These are phyloP conservation scores for Neogobius melanostomus DNA, from an alignment of 2,113 vertebrate species.

Conservation along the genomic window DNA sequence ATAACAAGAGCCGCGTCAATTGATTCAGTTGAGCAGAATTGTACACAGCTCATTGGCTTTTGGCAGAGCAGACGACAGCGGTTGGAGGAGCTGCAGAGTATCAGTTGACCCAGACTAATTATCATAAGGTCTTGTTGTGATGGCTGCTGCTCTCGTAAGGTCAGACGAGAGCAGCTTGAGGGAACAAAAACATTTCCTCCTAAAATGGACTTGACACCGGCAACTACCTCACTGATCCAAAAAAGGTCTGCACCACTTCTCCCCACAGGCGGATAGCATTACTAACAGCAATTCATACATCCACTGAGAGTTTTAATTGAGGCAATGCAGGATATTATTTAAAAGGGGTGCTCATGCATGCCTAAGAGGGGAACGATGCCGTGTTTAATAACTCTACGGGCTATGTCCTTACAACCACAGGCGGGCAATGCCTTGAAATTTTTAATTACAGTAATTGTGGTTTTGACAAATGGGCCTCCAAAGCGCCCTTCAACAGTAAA, in stretches of 20 bases:
- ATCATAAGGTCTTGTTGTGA: slow-evolving; percentile 70
- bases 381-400: slow-evolving; percentile 60
- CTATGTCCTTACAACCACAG: slow-evolving; percentile 48
- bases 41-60: slow-evolving; percentile 61
- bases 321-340: slow-evolving; percentile 27
- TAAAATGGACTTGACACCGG: slow-evolving; percentile 41
- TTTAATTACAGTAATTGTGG: slow-evolving; percentile 75
- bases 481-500: slow-evolving; percentile 52
- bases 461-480: slow-evolving; percentile 63
- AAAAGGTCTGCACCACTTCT: slow-evolving; percentile 31
- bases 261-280: slow-evolving; percentile 3
- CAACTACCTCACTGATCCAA: slow-evolving; percentile 29
- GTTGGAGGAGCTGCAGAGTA: slow-evolving; percentile 55
- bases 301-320: slow-evolving; percentile 40
- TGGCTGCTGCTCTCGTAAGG: slow-evolving; percentile 50
- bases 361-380: slow-evolving; percentile 38
- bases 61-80: slow-evolving; percentile 49
- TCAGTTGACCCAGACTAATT: slow-evolving; percentile 69
- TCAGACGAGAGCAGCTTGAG: slow-evolving; percentile 43
- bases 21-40: slow-evolving; percentile 60
- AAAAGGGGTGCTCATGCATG: slow-evolving; percentile 26
- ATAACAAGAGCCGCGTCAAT: slow-evolving; percentile 52
- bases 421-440: slow-evolving; percentile 69
- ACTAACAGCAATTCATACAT: slow-evolving; percentile 22
- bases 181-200: slow-evolving; percentile 52